These are phyloP conservation scores for Brachylomia viminalis DNA, from an alignment of 2,888 invertebrate genomes.

Conservation along the genomic window DNA sequence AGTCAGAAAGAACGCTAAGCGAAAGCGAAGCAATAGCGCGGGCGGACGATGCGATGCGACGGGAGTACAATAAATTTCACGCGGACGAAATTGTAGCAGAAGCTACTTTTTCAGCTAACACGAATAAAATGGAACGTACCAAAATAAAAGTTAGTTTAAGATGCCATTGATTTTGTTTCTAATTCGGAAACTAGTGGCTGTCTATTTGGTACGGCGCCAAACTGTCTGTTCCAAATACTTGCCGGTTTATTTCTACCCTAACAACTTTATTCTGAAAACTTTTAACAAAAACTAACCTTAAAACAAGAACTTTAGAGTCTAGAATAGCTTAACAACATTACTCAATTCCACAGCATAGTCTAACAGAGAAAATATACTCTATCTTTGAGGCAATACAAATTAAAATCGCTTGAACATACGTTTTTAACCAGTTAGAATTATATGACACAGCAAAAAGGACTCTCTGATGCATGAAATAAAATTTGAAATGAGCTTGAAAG, in stretches of 20 bases:
- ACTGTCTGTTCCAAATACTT: slow-evolving; percentile 82
- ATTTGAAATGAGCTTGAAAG: slow-evolving; percentile 18
- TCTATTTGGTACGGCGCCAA: slow-evolving; percentile 82
- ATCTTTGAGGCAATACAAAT: neutral
- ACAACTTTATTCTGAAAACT: slow-evolving; percentile 33
- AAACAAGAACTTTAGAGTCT: neutral
- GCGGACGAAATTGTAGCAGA: too few species aligned
- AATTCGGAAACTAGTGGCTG: slow-evolving; percentile 64
- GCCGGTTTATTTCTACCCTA: slow-evolving; percentile 66
- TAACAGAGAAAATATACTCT: slow-evolving; percentile 39
- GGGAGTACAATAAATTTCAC: too few species aligned
- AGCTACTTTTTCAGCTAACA: neutral
- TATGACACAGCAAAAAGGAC: slow-evolving; percentile 35
- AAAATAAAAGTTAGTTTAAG: slow-evolving; percentile 39
- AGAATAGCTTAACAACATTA: slow-evolving; percentile 24
- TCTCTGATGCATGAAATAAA: slow-evolving; percentile 1
- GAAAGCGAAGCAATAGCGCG: too few species aligned
- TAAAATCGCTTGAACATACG: neutral
- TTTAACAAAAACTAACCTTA: slow-evolving; percentile 28
- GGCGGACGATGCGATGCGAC: too few species aligned
- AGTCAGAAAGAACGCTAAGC: too few species aligned
- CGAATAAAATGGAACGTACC: neutral
- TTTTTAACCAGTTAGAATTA: slow-evolving; percentile 28
- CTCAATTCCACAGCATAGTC: neutral
- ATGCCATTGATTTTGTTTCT: slow-evolving; percentile 59